Evolutionary conservation across 2,797 vertebrate species (phyloP), one percentile per base, ranked within the genome.

Genomic region (Gymnothorax reevesii): DNA sequence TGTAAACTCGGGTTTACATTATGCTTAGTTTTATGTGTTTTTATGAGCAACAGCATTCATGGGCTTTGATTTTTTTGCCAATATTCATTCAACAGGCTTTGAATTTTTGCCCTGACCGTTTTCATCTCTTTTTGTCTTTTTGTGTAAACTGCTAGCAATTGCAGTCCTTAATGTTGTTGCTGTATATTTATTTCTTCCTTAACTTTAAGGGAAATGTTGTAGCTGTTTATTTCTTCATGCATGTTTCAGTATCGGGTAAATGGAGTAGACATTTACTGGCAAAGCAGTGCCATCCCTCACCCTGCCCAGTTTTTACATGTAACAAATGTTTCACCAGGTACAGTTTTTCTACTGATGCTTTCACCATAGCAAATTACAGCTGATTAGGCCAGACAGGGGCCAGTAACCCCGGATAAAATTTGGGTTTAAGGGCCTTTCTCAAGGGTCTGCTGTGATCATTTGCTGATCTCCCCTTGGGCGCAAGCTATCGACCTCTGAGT

Each of bases 81-180:
- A 42, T 42, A 42, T 42, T 42, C 33, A 42, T 42, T 42, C 33
- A 42, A 42, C 77, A 66, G 60, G 77, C 60, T 83, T 83, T 86
- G 80, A 86, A 60, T 86, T 86, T 86, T 83, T 42, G 13, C 12
- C 12, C 17, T 80, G 57, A 62, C 73, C 73, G 64, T 80, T 86
- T n/a, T 13, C 60, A 62, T 64, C 12, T 27, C 10, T 79, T 85
- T 57, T 79, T 85, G 33, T 42, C 33, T 42, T 42, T 42, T 2
- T 25, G 75, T 86, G 85, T 80, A 86, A 86, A 79, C 49, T 79
- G 75, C 8, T 62, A 22, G 20, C 60, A 85, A 85, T 60, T 22
- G 25, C 57, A 60, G 77, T 2, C 27, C 79, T 60, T 80, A 12
- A 83, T 22, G 33, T 7, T 79, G 75, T 13, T 27, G 27, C 82